phyloP scores from a whole-genome alignment of 2,888 invertebrate genomes.

The Cataglyphis livida region DNA sequence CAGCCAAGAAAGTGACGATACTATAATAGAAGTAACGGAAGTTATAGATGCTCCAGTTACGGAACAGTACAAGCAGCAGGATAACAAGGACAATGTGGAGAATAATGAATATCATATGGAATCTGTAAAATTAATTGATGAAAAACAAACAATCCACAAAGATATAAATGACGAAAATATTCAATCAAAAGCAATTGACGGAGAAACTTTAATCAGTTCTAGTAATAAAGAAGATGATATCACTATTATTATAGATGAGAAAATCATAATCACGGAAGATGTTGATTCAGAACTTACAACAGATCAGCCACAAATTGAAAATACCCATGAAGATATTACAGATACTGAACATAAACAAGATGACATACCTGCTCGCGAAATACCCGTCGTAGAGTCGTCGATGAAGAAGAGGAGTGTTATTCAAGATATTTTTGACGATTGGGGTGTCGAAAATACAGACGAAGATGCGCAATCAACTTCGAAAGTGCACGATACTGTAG shows the following conservation, averaged over 20 bases:
- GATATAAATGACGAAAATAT: slow-evolving; percentile 24
- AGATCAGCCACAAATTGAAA: neutral
- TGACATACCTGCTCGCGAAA: slow-evolving; percentile 16
- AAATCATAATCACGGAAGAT: slow-evolving; percentile 19
- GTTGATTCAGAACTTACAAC: neutral
- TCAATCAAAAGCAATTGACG: neutral
- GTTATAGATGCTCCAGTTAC: slow-evolving; percentile 56
- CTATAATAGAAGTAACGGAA: slow-evolving; percentile 71
- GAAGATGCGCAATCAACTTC: slow-evolving; percentile 71
- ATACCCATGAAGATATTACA: neutral
- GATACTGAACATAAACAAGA: slow-evolving; percentile 11
- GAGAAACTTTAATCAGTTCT: slow-evolving; percentile 2
- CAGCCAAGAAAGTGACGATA: slow-evolving; percentile 57
- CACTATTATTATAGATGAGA: slow-evolving; percentile 22
- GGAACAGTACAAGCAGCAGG: slow-evolving; percentile 33
- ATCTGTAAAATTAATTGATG: slow-evolving; percentile 3
- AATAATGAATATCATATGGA: slow-evolving; percentile 16
- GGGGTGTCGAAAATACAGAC: slow-evolving; percentile 83
- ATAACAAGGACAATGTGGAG: slow-evolving; percentile 6
- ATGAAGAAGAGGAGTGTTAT: slow-evolving; percentile 81
- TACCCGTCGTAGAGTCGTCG: slow-evolving; percentile 29
- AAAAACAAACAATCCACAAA: neutral
- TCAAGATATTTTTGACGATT: slow-evolving; percentile 84
- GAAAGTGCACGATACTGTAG: slow-evolving; percentile 79
- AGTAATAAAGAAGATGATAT: neutral